Evolutionary conservation across 2,113 vertebrate species (phyloP).

Genomic region (Pteruthius melanotis): DNA sequence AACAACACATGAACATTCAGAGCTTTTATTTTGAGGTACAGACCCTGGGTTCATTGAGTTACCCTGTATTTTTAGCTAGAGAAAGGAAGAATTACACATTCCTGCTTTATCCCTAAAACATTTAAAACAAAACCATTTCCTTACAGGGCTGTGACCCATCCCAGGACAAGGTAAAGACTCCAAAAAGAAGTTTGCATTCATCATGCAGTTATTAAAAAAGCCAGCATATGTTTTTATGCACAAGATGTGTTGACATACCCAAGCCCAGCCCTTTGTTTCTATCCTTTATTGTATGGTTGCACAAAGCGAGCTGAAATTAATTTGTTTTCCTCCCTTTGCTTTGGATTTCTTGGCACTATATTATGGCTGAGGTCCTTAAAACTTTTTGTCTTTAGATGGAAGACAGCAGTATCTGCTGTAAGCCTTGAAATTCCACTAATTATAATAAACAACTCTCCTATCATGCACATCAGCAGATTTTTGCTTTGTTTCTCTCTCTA

Average conservation of each 20-base stretch:
- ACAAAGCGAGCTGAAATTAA: background rate
- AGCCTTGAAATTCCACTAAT: background rate
- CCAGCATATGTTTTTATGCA: background rate
- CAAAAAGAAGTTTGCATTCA: background rate
- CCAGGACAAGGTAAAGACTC: background rate
- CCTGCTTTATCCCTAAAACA: background rate
- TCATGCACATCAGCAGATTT: background rate
- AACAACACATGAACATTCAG: background rate
- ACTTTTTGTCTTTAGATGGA: background rate
- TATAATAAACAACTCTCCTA: background rate
- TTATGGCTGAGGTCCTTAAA: background rate
- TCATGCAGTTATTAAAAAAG: background rate
- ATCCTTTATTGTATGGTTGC: background rate
- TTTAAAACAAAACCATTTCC: background rate
- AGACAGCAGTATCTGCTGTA: background rate
- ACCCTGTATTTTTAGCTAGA: background rate
- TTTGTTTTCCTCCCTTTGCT: background rate
- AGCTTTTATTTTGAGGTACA: background rate
- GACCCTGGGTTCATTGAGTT: background rate
- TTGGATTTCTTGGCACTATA: background rate
- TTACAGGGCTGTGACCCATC: background rate
- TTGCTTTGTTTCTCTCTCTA: background rate
- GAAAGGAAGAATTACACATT: background rate
- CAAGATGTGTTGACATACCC: background rate
- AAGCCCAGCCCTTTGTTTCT: background rate